Base-by-base conservation (phyloP, 2,797 vertebrate species). In the Chloroceryle amazona region DNA sequence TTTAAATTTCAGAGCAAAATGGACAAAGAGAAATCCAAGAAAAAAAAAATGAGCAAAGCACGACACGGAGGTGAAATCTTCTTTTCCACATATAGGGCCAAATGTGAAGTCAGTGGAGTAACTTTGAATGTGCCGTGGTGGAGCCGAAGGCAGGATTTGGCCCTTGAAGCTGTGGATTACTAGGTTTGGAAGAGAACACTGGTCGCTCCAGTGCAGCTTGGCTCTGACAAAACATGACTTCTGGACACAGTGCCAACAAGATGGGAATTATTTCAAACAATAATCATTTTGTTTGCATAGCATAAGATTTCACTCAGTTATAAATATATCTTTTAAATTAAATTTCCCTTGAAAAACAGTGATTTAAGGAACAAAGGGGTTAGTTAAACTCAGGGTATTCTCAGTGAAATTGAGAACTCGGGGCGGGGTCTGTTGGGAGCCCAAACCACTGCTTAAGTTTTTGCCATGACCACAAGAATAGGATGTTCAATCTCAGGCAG, bases 51-150 rank as follows among this genome's bases (percentile, higher is more conserved):
- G 83, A 92, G 93, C 70, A 95, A 87, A 97, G 84, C 83, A 80
- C 70, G 76, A 94, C 82, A 90, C 1, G 3, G 71, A 93, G 78
- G 47, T 96, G 96, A 97, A 93, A 93, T 92, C 81, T 86, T 96
- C 78, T 97, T 97, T 97, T 97, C 94, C 96, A 90, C 42, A 25
- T 58, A 4, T 15, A 42, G 70, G 86, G 94, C 95, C 96, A 95
- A 94, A 95, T 94, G 92, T 97, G 93, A 96, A 94, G 88, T 97
- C 90, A 96, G 95, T 61, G 73, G 55, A 86, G 71, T 65, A 54
- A 57, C 60, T 82, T 31, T 92, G 76, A 93, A 76, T 18, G 41
- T 63, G 39, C 54, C 67, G 42, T 65, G 61, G 57, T 87, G 61
- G 80, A 81, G 73, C 44, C 41, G 86, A 88, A 89, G 83, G 79